Conservation (phyloP, 2,797 vertebrate genomes). For the Poecilia wingei region DNA sequence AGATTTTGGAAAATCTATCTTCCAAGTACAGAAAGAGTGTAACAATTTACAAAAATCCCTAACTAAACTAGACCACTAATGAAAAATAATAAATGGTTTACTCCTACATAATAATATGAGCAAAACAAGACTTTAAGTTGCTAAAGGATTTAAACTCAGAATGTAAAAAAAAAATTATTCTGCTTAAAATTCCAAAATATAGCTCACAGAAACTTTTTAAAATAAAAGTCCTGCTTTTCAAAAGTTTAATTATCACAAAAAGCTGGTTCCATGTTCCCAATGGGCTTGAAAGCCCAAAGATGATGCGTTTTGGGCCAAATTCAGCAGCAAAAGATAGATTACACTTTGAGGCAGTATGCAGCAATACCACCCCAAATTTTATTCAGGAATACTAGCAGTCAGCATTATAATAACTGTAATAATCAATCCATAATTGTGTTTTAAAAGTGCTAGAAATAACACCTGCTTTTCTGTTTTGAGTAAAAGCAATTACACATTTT, state of each 20-base stretch:
- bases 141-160: neutral
- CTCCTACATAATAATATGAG: neutral
- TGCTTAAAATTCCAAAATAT: neutral
- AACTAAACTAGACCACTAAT: neutral
- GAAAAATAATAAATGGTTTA: neutral
- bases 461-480: neutral
- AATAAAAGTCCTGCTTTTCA: neutral
- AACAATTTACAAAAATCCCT: neutral
- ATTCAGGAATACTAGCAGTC: neutral
- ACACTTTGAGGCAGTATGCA: neutral
- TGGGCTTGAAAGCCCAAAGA: neutral
- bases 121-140: neutral
- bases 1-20: neutral
- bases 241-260: neutral
- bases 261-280: neutral
- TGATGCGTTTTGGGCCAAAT: neutral
- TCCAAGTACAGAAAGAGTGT: neutral
- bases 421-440: neutral
- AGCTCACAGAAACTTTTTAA: neutral
- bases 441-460: neutral
- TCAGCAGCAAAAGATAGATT: neutral
- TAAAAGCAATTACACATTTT: neutral
- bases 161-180: neutral
- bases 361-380: too few relatives aligned
- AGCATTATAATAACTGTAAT: neutral